phyloP scores from a whole-genome alignment of 2,113 vertebrate genomes.

The Astur gentilis region DNA sequence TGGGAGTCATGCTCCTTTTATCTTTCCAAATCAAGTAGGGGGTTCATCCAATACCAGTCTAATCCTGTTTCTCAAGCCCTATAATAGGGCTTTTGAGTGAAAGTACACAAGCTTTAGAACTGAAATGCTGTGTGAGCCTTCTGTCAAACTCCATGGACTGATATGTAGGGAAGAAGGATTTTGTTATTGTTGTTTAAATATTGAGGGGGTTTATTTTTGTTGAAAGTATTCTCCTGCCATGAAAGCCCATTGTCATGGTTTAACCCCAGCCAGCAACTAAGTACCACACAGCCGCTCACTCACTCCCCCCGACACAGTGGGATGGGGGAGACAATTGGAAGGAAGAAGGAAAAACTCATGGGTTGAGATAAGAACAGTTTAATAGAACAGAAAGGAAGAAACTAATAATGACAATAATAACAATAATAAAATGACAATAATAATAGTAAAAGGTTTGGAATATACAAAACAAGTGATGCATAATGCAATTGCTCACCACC shows the following conservation, averaged over 20 bases:
- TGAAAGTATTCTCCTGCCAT: not conserved
- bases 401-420: no score
- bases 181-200: not conserved
- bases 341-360: no score
- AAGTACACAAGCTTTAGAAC: not conserved
- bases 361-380: no score
- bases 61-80: not conserved
- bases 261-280: no score
- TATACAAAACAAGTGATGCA: no score
- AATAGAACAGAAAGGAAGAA: no score
- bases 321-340: no score
- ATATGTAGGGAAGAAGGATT: accelerated
- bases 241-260: not conserved
- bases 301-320: no score
- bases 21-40: not conserved
- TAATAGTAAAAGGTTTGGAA: no score
- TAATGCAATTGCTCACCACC: no score
- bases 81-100: not conserved
- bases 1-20: not conserved
- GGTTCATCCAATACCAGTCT: not conserved
- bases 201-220: not conserved
- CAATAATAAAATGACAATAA: no score
- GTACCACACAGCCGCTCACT: no score
- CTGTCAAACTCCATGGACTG: not conserved
- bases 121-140: not conserved